A percentile compares a stretch with the other conserved stretches of the same genome.
These are phyloP conservation scores for Pygoscelis antarcticus DNA, from an alignment of 2,113 vertebrate species.

Conservation along the genomic window DNA sequence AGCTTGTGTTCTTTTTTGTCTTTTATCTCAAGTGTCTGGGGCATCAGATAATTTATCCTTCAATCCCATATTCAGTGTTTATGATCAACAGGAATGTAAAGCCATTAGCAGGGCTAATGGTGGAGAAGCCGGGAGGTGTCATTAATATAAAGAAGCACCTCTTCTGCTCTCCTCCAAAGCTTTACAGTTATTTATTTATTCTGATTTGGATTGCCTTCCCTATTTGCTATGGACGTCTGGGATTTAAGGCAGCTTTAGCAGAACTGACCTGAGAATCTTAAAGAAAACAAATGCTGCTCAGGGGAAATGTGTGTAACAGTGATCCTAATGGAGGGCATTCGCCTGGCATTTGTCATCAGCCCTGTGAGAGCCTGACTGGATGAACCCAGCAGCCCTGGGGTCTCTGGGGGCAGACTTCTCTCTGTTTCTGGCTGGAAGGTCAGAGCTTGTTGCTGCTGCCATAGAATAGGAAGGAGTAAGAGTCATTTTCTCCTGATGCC, in stretches of 20 bases:
- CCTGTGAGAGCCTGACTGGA: fast-evolving
- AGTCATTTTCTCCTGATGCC: background rate
- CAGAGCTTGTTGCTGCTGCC: background rate
- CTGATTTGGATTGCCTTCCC: background rate
- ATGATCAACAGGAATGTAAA: background rate
- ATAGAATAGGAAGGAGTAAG: background rate
- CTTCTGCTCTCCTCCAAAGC: background rate
- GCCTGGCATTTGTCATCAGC: background rate
- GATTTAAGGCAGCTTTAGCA: background rate
- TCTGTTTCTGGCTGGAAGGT: background rate
- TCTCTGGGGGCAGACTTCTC: background rate
- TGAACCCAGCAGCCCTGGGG: background rate
- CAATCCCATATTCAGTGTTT: background rate
- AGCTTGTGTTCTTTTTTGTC: background rate
- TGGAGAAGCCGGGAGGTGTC: background rate
- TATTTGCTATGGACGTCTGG: background rate
- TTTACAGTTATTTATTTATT: background rate
- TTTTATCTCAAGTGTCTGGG: background rate
- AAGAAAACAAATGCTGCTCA: background rate
- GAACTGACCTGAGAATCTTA: background rate
- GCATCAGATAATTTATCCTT: background rate
- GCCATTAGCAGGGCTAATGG: background rate
- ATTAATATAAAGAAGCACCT: background rate
- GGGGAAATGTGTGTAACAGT: background rate
- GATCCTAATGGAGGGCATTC: background rate